Evolutionary conservation across 2,888 invertebrate genomes (phyloP), one percentile per base, ranked within the genome.

Genomic region (Imbricaverruca yamaguchii): DNA sequence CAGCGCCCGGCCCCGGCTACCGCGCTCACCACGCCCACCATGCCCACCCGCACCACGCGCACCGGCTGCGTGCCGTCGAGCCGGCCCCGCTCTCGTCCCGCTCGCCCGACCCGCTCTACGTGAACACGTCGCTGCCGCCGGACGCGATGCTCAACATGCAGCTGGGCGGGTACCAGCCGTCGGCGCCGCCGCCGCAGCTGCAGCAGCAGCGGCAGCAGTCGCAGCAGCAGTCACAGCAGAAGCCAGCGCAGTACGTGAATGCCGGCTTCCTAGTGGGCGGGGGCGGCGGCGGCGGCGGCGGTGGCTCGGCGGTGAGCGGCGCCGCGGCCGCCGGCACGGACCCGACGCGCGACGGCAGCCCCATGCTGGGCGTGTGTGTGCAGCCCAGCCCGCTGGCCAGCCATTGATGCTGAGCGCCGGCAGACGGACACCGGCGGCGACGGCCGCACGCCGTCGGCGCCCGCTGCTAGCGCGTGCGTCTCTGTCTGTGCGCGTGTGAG

Each of bases 41-140:
- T 63, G 83, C 83, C 39, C 83, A 84, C 82, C 83, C 83, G 56
- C 82, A 84, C 82, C 84, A 83, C 81, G 81, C 84, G 78, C 84
- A 84, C 82, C 82, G 84, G n/a, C 83, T 82, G 67, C 82, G 84
- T 56, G 83, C 82, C 53, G 81, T 82, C 21, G 83, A 83, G 59
- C 81, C 83, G 67, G 82, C 82, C 61, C 81, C 83, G n/a, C 59
- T 81, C 21, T 82, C 81, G 55, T 78, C 80, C 25, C 82, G 82
- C 56, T 83, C 81, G 61, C 81, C 82, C n/a, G 82, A 82, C 63
- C 81, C 82, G 61, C 82, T 74, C 23, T 74, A 74, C 74, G 74
- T 53, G 53, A 74, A 74, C 74, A 74, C 74, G 53, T 80, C 74
- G 57, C 81, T 63, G 65, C 83, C 15, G 80, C 80, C 25, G 39